Evolutionary conservation across 2,888 invertebrate species (phyloP).

Genomic region (Leptarthrus brevirostris): DNA sequence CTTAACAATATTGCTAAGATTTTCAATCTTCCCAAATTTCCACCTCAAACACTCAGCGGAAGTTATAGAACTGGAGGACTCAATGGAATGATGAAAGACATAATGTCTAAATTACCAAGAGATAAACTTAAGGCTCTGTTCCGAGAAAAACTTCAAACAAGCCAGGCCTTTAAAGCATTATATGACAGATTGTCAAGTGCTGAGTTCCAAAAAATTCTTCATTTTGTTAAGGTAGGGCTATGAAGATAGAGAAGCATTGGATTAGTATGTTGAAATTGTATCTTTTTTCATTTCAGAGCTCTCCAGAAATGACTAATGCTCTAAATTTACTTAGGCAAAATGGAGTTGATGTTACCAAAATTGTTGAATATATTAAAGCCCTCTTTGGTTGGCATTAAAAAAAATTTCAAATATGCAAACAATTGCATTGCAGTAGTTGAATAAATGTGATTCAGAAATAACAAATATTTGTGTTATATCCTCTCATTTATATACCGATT

Average conservation of each 20-base stretch:
- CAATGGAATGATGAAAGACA: not conserved
- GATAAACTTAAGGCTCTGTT: not conserved
- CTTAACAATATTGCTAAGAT: not conserved
- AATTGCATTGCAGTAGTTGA: too few species aligned
- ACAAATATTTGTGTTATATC: too few species aligned
- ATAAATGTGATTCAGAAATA: too few species aligned
- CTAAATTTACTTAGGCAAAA: not conserved
- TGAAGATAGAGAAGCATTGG: too few species aligned
- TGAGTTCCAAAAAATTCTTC: not conserved
- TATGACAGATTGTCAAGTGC: not conserved
- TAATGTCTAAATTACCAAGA: not conserved
- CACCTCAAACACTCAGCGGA: not conserved
- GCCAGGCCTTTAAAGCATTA: not conserved
- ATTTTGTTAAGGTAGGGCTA: not conserved
- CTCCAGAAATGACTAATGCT: not conserved
- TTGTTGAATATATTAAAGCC: not conserved
- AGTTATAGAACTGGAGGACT: not conserved
- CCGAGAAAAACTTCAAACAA: not conserved
- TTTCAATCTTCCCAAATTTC: not conserved
- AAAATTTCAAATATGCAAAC: not conserved
- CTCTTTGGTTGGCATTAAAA: not conserved
- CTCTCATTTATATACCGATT: too few species aligned
- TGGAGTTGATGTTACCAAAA: not conserved
- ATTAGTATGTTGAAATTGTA: not conserved
- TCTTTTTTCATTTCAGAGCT: not conserved